Percentiles rank a stretch among this genome's conserved stretches.
Conservation (phyloP, 2,888 invertebrate species). For the Xanthia togata region DNA sequence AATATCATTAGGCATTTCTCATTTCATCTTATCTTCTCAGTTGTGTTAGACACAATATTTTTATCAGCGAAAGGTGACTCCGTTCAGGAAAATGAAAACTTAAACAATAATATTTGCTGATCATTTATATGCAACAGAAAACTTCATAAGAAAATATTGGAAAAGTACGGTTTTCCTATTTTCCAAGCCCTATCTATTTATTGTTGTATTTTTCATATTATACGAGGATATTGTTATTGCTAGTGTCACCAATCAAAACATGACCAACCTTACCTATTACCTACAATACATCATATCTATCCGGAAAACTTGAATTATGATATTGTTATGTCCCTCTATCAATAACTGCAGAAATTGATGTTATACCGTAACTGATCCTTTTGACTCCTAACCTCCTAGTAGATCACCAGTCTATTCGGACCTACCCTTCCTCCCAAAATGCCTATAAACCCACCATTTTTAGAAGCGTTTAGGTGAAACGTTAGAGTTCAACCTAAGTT, state of each 20-base stretch:
- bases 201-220: neutral
- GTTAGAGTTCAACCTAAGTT: constrained; percentile 65
- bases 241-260: constrained; percentile 24
- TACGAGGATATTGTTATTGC: neutral
- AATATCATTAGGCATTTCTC: neutral
- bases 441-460: neutral
- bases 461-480: constrained; percentile 32
- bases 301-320: constrained; percentile 78
- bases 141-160: neutral
- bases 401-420: constrained; percentile 72
- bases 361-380: constrained; percentile 84
- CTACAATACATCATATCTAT: constrained; percentile 60
- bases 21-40: neutral
- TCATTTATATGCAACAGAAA: neutral
- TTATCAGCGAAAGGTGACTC: neutral
- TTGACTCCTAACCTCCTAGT: constrained; percentile 86
- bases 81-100: neutral
- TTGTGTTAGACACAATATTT: neutral
- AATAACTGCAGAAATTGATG: constrained; percentile 85
- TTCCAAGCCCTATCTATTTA: neutral
- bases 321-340: constrained; percentile 86
- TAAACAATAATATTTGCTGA: neutral
- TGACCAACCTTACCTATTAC: constrained; percentile 15
- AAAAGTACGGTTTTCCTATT: neutral
- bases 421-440: constrained; percentile 60